Conservation (phyloP, 2,113 vertebrate genomes). For the Melanocharis versteri region DNA sequence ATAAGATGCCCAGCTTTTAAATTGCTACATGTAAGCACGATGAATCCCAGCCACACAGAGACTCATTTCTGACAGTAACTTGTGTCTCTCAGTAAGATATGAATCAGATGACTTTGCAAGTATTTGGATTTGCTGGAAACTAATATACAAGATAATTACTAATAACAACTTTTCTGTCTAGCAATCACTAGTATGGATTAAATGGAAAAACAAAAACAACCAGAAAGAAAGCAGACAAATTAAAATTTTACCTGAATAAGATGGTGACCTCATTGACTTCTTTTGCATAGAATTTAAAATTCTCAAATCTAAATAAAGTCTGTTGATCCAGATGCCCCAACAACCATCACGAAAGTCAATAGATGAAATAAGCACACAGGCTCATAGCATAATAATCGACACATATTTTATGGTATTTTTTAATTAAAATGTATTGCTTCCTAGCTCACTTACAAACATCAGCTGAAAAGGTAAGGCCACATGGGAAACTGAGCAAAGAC, state of each 20-base stretch:
- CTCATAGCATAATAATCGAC: background rate
- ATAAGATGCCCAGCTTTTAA: background rate
- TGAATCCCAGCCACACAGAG: background rate
- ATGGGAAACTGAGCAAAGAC: background rate
- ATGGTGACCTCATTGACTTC: background rate
- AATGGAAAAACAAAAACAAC: background rate
- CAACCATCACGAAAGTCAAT: fast-evolving
- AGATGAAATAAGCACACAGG: background rate
- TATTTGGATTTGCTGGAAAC: background rate
- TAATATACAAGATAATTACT: background rate
- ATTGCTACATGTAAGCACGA: background rate
- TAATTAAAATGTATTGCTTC: background rate
- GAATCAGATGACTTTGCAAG: background rate
- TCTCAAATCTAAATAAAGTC: background rate
- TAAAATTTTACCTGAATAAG: background rate
- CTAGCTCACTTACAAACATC: background rate
- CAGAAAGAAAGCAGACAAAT: background rate
- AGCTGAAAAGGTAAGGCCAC: background rate
- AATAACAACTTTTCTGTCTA: background rate
- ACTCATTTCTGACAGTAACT: background rate
- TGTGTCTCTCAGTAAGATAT: background rate
- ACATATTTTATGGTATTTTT: background rate
- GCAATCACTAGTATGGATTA: background rate
- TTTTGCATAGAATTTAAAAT: background rate
- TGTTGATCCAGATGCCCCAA: background rate